Percentiles rank a stretch among this genome's conserved stretches.
These are phyloP conservation scores for Geopemphigus sp. DNA, from an alignment of 1,140 invertebrate genomes.

Conservation along the genomic window DNA sequence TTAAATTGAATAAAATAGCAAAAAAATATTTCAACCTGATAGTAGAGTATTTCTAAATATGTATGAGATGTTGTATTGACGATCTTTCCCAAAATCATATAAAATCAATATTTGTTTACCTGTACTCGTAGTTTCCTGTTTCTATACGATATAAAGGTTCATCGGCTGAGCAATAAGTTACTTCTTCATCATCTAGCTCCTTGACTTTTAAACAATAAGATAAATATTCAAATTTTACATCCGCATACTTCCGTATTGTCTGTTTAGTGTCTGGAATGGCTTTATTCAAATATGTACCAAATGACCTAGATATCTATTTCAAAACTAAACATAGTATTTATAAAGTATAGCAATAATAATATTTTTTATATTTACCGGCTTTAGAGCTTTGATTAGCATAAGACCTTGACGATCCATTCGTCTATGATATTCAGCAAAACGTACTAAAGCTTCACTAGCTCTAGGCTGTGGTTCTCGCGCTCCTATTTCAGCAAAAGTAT, in stretches of 20 bases:
- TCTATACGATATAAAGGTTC: constrained; percentile 96
- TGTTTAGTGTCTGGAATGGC: constrained; percentile 96
- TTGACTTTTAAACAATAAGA: constrained; percentile 97
- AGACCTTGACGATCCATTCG: constrained; percentile 90
- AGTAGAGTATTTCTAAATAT: too few species aligned
- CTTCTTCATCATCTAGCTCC: constrained; percentile 99
- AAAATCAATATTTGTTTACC: constrained; percentile 56
- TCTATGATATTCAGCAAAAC: constrained; percentile 92
- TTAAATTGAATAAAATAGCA: too few species aligned
- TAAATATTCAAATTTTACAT: constrained; percentile 97
- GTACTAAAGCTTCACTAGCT: constrained; percentile 91
- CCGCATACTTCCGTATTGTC: constrained; percentile 95
- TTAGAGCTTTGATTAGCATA: constrained; percentile 84
- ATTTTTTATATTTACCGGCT: constrained; percentile 68
- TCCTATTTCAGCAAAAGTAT: constrained; percentile 90
- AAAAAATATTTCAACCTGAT: too few species aligned
- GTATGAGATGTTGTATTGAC: too few species aligned
- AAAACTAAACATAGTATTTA: constrained; percentile 6
- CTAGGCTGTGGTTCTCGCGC: constrained; percentile 91
- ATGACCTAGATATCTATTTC: constrained; percentile 60
- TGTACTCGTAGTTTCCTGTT: constrained; percentile 98
- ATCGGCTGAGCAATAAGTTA: constrained; percentile 87
- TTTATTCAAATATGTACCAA: constrained; percentile 94
- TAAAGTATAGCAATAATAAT: neutral
- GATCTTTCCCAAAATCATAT: too few species aligned